Conservation (phyloP, 2,113 vertebrate species). For the Numida meleagris region DNA sequence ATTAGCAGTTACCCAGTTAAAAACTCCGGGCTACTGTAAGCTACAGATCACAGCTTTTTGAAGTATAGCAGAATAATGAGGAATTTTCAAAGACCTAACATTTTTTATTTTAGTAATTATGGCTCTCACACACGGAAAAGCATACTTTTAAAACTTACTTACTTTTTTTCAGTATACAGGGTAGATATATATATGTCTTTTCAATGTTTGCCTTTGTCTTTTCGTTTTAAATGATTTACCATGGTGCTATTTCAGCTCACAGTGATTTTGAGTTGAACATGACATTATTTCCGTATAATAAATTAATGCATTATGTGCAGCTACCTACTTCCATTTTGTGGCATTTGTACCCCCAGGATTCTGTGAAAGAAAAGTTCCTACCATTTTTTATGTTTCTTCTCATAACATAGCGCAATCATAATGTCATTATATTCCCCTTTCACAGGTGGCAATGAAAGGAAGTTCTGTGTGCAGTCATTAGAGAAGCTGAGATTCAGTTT, state of each 20-base stretch:
- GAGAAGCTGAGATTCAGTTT: neutral
- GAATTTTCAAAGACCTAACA: neutral
- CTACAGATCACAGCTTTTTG: neutral
- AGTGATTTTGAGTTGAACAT: neutral
- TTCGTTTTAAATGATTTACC: neutral
- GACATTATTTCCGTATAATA: neutral
- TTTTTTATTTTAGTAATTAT: neutral
- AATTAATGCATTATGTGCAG: neutral
- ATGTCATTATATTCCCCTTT: neutral
- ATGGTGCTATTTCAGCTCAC: neutral
- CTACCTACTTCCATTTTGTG: neutral
- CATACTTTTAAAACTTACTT: neutral
- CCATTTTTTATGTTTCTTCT: neutral
- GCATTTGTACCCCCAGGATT: neutral
- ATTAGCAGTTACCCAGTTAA: no score
- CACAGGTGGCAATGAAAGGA: neutral
- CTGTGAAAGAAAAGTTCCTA: neutral
- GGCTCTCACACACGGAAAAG: neutral
- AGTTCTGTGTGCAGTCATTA: neutral
- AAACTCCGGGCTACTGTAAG: no score
- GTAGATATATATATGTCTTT: neutral
- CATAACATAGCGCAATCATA: neutral
- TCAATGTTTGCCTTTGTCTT: neutral
- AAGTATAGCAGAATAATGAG: neutral
- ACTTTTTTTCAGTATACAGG: neutral